Conservation (phyloP, 2,888 invertebrate genomes). For the Labia minor region DNA sequence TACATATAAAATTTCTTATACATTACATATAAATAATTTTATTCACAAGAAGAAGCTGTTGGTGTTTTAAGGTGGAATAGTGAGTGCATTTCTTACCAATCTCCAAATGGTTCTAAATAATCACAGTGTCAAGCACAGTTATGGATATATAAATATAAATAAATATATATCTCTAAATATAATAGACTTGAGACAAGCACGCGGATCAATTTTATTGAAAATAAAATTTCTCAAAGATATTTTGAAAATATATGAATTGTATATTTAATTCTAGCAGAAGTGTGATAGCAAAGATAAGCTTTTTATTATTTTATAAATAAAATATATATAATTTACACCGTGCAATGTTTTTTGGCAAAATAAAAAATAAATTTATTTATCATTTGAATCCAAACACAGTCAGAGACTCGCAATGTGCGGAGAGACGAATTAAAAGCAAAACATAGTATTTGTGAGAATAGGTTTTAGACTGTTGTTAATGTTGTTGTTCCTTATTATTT, state of each 20-base stretch:
- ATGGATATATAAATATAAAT: not conserved
- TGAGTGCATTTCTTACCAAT: not conserved
- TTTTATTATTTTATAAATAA: not conserved
- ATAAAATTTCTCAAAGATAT: not conserved
- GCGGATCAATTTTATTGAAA: not conserved
- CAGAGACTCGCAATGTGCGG: not conserved
- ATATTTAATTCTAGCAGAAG: not conserved
- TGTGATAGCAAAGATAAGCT: slow-evolving; percentile 8
- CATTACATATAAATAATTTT: slow-evolving; percentile 5
- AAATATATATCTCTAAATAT: not conserved
- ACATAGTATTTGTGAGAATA: slow-evolving; percentile 15
- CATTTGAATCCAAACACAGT: not conserved
- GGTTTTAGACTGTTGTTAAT: slow-evolving; percentile 21
- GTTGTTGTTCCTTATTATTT: slow-evolving; percentile 25
- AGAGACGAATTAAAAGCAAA: not conserved
- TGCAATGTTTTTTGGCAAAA: slow-evolving; percentile 9
- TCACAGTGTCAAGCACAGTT: not conserved
- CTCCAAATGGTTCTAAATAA: not conserved
- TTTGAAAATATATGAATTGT: slow-evolving; percentile 1
- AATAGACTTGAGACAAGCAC: not conserved
- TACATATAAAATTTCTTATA: slow-evolving; percentile 2
- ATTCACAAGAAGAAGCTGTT: not conserved
- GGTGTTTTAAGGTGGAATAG: not conserved
- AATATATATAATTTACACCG: not conserved
- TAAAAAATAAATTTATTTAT: slow-evolving; percentile 2